These are phyloP conservation scores for Lagria hirta DNA, from an alignment of 2,888 invertebrate genomes.

Conservation along the genomic window DNA sequence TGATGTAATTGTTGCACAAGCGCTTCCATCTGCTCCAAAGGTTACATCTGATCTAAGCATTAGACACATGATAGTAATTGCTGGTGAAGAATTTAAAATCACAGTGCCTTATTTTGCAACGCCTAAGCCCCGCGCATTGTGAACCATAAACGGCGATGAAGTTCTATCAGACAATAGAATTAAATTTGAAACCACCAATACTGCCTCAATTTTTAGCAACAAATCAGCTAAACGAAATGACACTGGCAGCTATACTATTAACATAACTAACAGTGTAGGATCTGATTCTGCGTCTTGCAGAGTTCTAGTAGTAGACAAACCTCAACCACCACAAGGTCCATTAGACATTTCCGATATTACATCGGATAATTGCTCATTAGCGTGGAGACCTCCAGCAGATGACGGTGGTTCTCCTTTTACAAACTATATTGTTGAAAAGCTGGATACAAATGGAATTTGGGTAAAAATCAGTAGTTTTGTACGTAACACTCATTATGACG, in stretches of 20 bases:
- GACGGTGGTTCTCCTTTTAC: slow-evolving; percentile 95
- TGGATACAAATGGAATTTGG: slow-evolving; percentile 86
- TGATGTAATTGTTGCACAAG: slow-evolving; percentile 85
- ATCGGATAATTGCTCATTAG: slow-evolving; percentile 90
- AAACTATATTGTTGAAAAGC: slow-evolving; percentile 94
- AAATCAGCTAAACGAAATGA: slow-evolving; percentile 88
- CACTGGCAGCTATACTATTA: slow-evolving; percentile 90
- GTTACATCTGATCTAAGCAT: slow-evolving; percentile 92
- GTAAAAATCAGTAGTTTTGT: slow-evolving; percentile 89
- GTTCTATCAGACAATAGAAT: slow-evolving; percentile 78
- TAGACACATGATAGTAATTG: slow-evolving; percentile 91
- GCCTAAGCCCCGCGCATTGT: slow-evolving; percentile 86
- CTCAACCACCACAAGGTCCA: slow-evolving; percentile 88
- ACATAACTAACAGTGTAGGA: slow-evolving; percentile 86
- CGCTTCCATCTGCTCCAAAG: slow-evolving; percentile 88
- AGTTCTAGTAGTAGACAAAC: slow-evolving; percentile 80
- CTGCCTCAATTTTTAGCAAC: slow-evolving; percentile 80
- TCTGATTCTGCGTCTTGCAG: slow-evolving; percentile 90
- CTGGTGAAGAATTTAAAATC: slow-evolving; percentile 94
- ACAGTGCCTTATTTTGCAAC: slow-evolving; percentile 89
- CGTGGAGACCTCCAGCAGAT: slow-evolving; percentile 93
- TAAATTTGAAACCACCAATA: slow-evolving; percentile 81
- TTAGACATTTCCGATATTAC: slow-evolving; percentile 88
- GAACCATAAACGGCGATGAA: slow-evolving; percentile 88
- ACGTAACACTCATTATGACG: slow-evolving; percentile 89